These are phyloP conservation scores for Callinectes sapidus DNA, from an alignment of 2,888 invertebrate species.

Conservation along the genomic window DNA sequence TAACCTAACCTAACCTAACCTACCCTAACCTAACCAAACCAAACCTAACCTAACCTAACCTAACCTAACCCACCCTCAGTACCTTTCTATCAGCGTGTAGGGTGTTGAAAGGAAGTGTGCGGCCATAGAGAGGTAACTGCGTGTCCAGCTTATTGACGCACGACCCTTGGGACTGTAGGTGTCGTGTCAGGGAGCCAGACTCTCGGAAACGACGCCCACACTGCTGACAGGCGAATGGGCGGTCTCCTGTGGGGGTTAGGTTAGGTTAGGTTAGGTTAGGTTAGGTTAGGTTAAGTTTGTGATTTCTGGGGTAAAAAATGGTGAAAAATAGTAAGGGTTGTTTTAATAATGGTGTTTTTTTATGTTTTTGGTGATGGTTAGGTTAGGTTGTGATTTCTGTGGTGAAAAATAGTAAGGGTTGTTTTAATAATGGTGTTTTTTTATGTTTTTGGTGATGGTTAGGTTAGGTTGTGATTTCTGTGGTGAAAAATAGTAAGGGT, in stretches of 20 bases:
- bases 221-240: conserved; percentile 60
- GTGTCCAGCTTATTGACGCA: conserved; percentile 64
- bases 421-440: no score
- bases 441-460: no score
- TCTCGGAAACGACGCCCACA: conserved; percentile 69
- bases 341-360: no score
- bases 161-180: conserved; percentile 56
- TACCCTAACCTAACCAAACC: background rate
- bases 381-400: no score
- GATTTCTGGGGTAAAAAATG: no score
- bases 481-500: no score
- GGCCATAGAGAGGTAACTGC: conserved; percentile 60
- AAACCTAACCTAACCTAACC: background rate
- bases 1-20: background rate
- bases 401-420: no score
- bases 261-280: background rate
- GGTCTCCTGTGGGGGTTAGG: conserved; percentile 51
- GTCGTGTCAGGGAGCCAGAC: conserved; percentile 64
- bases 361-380: no score
- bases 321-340: no score
- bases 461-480: no score
- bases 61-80: background rate
- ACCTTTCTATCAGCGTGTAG: conserved; percentile 45
- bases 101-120: conserved; percentile 44
- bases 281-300: no score